Evolutionary conservation across 1,140 invertebrate species (phyloP).

Genomic region (Neodiprion lecontei): DNA sequence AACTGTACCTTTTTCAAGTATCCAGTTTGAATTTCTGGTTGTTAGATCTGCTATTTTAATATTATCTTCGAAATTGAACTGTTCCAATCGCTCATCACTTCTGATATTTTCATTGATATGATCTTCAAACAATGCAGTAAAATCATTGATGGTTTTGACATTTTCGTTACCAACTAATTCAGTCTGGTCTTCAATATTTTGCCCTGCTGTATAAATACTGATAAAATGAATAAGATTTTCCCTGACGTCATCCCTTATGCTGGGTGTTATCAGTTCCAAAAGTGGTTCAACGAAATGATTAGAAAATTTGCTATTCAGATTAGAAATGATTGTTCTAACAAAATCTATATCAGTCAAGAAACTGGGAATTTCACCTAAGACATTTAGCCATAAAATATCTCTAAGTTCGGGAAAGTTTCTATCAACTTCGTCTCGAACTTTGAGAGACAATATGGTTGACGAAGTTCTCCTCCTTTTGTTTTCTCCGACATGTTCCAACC

Average conservation of each 20-base stretch:
- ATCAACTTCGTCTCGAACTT: conserved; percentile 37
- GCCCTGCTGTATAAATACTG: conserved; percentile 32
- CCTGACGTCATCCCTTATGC: conserved; percentile 28
- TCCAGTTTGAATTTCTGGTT: conserved; percentile 43
- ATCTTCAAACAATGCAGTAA: conserved; percentile 14
- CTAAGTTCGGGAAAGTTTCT: conserved; percentile 37
- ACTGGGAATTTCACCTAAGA: conserved; percentile 30
- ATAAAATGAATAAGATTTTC: conserved; percentile 41
- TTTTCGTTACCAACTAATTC: conserved; percentile 24
- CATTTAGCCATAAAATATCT: conserved; percentile 39
- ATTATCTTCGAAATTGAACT: conserved; percentile 5
- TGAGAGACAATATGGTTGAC: conserved; percentile 30
- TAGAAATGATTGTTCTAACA: conserved; percentile 39
- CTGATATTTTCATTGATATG: not conserved
- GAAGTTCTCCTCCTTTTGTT: conserved; percentile 25
- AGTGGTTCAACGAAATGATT: conserved; percentile 39
- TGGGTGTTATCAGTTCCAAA: conserved; percentile 40
- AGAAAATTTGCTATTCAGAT: conserved; percentile 45
- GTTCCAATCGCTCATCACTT: not conserved
- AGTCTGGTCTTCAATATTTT: not conserved
- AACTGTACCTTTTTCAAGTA: conserved; percentile 32
- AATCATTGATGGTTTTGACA: conserved; percentile 42
- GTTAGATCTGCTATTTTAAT: conserved; percentile 32
- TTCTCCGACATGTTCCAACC: conserved; percentile 40
- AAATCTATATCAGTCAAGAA: conserved; percentile 45